phyloP scores from a whole-genome alignment of 2,797 vertebrate species.

The Cygnus olor region DNA sequence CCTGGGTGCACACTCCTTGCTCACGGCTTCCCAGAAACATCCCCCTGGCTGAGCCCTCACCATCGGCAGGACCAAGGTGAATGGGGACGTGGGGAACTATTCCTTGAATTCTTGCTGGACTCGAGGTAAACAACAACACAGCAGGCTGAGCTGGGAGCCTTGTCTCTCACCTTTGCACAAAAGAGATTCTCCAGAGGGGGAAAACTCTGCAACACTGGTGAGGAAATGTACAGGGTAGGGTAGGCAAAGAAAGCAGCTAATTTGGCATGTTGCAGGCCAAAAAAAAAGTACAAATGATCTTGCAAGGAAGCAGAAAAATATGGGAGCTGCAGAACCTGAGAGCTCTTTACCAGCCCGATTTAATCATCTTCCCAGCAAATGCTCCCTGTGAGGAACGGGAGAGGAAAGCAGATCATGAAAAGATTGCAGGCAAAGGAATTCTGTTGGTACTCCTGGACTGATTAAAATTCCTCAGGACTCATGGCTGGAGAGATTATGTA shows the following conservation, averaged over 20 bases:
- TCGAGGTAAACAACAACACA: constrained; percentile 57
- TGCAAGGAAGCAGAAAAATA: constrained; percentile 57
- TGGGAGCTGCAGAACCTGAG: not conserved
- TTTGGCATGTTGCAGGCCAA: constrained; percentile 39
- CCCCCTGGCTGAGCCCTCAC: not conserved
- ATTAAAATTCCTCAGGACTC: constrained; percentile 71
- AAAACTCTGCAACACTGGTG: constrained; percentile 49
- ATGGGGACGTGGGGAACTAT: constrained; percentile 61
- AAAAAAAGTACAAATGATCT: constrained; percentile 62
- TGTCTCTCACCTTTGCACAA: constrained; percentile 55
- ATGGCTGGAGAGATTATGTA: constrained; percentile 62
- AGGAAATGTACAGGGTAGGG: constrained; percentile 56
- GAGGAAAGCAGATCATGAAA: constrained; percentile 62
- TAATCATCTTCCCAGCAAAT: constrained; percentile 66
- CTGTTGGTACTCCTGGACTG: constrained; percentile 51
- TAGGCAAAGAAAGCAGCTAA: constrained; percentile 61
- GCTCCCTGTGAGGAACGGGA: constrained; percentile 63
- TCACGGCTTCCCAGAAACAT: not conserved
- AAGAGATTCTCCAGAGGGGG: constrained; percentile 52
- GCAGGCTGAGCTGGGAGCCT: constrained; percentile 64
- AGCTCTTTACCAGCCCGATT: constrained; percentile 60
- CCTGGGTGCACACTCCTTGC: not conserved
- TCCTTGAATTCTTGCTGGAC: constrained; percentile 63
- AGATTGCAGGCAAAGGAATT: constrained; percentile 64
- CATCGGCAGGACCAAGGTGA: constrained; percentile 47